Conservation (phyloP, 2,797 vertebrate genomes). For the Typhlichthys subterraneus region DNA sequence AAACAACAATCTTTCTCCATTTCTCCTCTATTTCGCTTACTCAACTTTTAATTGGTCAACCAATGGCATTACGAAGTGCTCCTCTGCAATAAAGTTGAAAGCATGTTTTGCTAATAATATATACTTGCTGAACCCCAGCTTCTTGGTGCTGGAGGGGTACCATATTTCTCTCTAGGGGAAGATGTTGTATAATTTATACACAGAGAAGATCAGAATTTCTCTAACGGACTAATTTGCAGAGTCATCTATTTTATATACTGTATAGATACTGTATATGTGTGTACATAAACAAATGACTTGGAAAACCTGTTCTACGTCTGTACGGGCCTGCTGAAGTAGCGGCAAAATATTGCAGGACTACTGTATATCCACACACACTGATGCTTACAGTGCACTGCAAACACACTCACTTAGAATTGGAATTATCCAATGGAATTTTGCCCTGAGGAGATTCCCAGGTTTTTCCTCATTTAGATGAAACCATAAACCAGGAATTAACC, state of each 20-base stretch:
- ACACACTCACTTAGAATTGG: constrained; percentile 55
- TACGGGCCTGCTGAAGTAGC: constrained; percentile 60
- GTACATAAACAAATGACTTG: constrained; percentile 8
- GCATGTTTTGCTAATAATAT: constrained; percentile 18
- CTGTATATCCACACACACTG: constrained; percentile 13
- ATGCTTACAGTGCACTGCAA: constrained; percentile 43
- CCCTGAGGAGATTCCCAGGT: constrained; percentile 67
- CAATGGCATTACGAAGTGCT: constrained; percentile 1
- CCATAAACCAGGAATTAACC: constrained; percentile 44
- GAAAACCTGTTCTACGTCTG: constrained; percentile 46
- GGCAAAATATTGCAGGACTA: constrained; percentile 42
- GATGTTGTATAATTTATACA: too few relatives aligned
- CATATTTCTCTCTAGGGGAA: too few relatives aligned
- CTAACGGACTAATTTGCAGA: too few relatives aligned
- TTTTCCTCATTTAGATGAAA: constrained; percentile 38
- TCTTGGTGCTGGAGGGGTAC: constrained; percentile 20
- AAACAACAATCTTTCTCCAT: too few relatives aligned
- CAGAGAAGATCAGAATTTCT: constrained; percentile 8
- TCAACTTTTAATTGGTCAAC: neutral
- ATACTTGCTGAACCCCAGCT: constrained; percentile 29
- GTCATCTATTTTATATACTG: too few relatives aligned
- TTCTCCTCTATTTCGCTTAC: too few relatives aligned
- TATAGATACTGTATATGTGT: too few relatives aligned
- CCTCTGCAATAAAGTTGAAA: constrained; percentile 44
- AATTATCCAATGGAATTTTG: constrained; percentile 73